Conservation (phyloP, 2,113 vertebrate genomes). For the Motacilla alba region DNA sequence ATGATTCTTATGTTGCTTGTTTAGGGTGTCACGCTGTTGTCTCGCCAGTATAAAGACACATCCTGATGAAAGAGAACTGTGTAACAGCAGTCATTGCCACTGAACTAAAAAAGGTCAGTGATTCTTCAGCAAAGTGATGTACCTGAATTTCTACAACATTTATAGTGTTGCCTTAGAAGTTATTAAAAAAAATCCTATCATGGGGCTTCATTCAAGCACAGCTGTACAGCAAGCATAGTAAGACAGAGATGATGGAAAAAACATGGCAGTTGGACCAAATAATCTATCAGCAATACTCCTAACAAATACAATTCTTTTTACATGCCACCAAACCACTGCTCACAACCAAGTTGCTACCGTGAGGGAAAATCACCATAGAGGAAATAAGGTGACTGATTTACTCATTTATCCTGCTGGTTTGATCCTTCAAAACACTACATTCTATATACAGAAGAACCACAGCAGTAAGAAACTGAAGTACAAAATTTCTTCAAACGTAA, state of each 20-base stretch:
- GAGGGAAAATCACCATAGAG: neutral
- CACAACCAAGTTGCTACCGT: neutral
- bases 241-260: neutral
- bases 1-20: fast-evolving
- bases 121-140: neutral
- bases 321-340: neutral
- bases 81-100: neutral
- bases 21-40: neutral
- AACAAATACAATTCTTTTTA: neutral
- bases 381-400: neutral
- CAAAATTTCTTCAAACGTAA: neutral
- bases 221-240: neutral
- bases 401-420: neutral
- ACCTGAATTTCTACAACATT: neutral
- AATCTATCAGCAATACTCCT: neutral
- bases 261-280: neutral
- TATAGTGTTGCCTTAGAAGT: neutral
- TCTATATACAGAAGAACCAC: neutral
- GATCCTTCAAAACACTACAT: neutral
- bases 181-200: neutral
- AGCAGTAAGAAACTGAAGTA: neutral
- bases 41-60: neutral
- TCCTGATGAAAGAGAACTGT: neutral
- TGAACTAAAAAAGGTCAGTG: neutral
- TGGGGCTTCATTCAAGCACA: neutral